phyloP scores from a whole-genome alignment of 2,888 invertebrate species.

The Ophioninae sp. region DNA sequence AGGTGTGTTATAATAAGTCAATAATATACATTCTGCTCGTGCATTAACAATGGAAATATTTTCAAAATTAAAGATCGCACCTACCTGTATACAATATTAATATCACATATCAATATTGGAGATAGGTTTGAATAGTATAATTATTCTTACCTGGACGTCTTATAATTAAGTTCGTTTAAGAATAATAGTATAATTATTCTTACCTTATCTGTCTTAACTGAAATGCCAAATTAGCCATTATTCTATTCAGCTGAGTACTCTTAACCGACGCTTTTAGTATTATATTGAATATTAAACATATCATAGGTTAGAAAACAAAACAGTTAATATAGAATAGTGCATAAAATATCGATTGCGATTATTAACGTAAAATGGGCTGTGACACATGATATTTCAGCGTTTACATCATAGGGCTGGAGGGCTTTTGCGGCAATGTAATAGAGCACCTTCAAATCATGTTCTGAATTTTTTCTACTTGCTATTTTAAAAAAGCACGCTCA shows the following conservation, averaged over 20 bases:
- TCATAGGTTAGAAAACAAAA: background rate
- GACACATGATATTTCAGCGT: background rate
- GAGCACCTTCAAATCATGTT: background rate
- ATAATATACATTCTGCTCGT: too few species aligned
- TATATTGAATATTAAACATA: background rate
- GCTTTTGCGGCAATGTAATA: background rate
- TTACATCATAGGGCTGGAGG: background rate
- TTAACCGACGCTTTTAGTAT: background rate
- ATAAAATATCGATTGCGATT: background rate
- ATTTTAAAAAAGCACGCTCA: background rate
- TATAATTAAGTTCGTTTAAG: too few species aligned
- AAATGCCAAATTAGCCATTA: background rate
- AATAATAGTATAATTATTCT: too few species aligned
- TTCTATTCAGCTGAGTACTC: background rate
- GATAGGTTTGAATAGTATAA: background rate
- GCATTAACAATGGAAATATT: too few species aligned
- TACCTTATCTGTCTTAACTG: too few species aligned
- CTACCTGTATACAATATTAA: too few species aligned
- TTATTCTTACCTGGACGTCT: slow-evolving; percentile 1
- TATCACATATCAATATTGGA: too few species aligned
- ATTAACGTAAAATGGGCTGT: background rate
- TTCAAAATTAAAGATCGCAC: too few species aligned
- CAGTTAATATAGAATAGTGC: background rate
- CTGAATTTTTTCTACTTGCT: background rate
- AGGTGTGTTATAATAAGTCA: too few species aligned